Base-by-base conservation (phyloP, 1,140 invertebrate species). In the Elymnias hypermnestra region DNA sequence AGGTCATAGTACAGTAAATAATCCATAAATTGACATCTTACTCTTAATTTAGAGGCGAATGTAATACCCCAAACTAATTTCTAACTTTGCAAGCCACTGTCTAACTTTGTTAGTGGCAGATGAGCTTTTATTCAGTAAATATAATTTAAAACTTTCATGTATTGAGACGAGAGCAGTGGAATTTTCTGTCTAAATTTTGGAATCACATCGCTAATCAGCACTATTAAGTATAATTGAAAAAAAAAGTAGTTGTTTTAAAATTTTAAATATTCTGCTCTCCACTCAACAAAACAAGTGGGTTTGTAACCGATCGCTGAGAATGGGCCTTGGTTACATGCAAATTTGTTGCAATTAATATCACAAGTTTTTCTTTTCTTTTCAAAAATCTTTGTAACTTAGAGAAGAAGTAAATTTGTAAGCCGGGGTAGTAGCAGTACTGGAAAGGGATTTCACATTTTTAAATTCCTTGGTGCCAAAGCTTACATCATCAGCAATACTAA, bases 281-380 rank as follows among this genome's bases (percentile, higher is more conserved):
- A 53, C 60, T 72, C 69, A 53, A 55, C 36, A n/a, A 42, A 56
- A 74, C 76, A 84, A 83, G 68, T 77, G 54, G 51, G 77, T 63
- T 65, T 82, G 82, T 83, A 82, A 83, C 82, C 71, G 74, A 85
- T 78, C 33, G 69, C 70, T 55, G 43, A 33, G 9, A 3, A 21
- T 6, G 41, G 58, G 66, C 70, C 78, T 85, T 78, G 81, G 81
- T 85, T 85, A 85, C 81, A 74, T 72, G 81, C 78, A 78, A 68
- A 73, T 83, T 82, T 77, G 75, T 78, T 69, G 67, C 56, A 65
- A 43, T 63, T 67, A 68, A 56, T 55, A 61, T 68, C 17, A 17
- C 5, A n/a, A 2, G n/a, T 57, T 44, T 61, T 62, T 49, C 53
- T 39, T 73, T 76, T 66, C 46, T 68, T 68, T 70, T 60, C 58